These are phyloP conservation scores for Hirundo rustica DNA, from an alignment of 2,797 vertebrate genomes.

Conservation along the genomic window DNA sequence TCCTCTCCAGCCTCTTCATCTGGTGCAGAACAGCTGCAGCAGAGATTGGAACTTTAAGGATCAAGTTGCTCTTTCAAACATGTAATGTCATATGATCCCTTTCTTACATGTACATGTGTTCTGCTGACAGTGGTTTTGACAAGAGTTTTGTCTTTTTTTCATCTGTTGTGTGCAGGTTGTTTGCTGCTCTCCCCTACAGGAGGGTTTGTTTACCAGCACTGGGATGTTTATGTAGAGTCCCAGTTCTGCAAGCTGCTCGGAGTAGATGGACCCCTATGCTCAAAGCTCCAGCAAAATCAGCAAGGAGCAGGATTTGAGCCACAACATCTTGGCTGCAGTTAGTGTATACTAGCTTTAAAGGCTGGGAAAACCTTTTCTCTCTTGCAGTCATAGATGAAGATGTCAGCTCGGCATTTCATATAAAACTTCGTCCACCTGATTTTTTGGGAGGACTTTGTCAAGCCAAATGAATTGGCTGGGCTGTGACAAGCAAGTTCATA, in stretches of 20 bases:
- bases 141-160: background rate
- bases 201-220: background rate
- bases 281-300: background rate
- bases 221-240: rapidly evolving
- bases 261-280: background rate
- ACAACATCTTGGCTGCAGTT: background rate
- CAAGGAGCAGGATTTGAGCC: background rate
- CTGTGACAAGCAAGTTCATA: background rate
- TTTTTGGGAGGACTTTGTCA: background rate
- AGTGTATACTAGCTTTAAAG: background rate
- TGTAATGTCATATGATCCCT: background rate
- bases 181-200: background rate
- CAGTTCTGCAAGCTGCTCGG: background rate
- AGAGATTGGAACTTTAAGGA: background rate
- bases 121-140: background rate
- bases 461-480: background rate
- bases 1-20: background rate
- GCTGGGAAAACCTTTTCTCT: background rate
- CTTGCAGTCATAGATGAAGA: background rate
- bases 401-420: background rate
- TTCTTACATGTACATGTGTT: background rate
- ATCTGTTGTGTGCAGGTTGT: background rate
- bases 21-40: background rate
- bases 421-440: background rate
- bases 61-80: background rate